These are phyloP conservation scores for Tetragnatha montana DNA, from an alignment of 2,888 invertebrate species.

Conservation along the genomic window DNA sequence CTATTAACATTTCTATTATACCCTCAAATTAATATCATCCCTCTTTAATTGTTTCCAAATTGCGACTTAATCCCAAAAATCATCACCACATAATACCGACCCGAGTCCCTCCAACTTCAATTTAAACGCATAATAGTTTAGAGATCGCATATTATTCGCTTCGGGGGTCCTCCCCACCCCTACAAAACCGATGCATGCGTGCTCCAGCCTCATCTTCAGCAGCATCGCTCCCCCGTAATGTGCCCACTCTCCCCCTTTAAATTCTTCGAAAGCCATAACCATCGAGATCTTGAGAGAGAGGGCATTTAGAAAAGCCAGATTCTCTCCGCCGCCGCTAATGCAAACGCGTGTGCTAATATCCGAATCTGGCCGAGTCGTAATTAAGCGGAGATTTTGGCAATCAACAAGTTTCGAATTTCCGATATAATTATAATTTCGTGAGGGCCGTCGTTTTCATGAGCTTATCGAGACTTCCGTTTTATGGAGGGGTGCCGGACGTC, in stretches of 20 bases:
- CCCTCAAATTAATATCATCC: background rate
- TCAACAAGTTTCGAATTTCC: constrained; percentile 69
- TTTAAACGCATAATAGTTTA: background rate
- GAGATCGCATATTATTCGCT: background rate
- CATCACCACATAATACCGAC: background rate
- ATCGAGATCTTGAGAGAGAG: constrained; percentile 50
- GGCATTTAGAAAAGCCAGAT: constrained; percentile 56
- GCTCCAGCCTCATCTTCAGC: background rate
- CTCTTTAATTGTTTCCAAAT: background rate
- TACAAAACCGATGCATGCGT: background rate
- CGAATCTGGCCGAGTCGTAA: constrained; percentile 47
- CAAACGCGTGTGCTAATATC: constrained; percentile 50
- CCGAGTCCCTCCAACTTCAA: background rate
- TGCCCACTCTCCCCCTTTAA: constrained; percentile 21
- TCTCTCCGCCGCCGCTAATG: background rate
- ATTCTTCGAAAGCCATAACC: constrained; percentile 44
- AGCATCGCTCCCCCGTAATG: constrained; percentile 7
- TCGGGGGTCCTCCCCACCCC: background rate
- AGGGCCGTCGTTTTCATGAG: background rate
- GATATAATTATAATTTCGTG: constrained; percentile 66
- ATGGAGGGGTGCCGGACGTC: constrained; percentile 25
- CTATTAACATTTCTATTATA: background rate
- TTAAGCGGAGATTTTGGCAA: constrained; percentile 58
- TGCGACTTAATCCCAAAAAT: background rate
- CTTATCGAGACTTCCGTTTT: constrained; percentile 16